A percentile compares a stretch with the other conserved stretches of the same genome.
Evolutionary conservation across 2,797 vertebrate genomes (phyloP).

Genomic region (Tadarida brasiliensis): DNA sequence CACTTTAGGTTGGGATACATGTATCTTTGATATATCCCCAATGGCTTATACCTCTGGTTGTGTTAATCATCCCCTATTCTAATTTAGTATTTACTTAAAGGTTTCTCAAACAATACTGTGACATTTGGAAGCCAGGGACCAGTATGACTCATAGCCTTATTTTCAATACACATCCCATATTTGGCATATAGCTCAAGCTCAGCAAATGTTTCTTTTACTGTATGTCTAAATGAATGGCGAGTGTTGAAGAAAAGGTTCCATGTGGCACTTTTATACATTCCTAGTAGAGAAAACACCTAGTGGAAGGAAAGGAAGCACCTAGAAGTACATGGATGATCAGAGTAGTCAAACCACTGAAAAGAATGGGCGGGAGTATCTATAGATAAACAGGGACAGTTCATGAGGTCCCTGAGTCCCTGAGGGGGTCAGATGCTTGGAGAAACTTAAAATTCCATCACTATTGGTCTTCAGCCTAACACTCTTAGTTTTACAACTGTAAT

Average conservation of each 20-base stretch:
- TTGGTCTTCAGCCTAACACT: neutral
- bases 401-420: neutral
- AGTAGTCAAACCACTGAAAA: neutral
- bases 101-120: conserved; percentile 18
- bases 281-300: neutral
- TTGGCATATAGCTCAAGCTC: neutral
- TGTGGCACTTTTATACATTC: neutral
- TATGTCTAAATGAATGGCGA: conserved; percentile 10
- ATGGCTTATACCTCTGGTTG: neutral
- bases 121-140: neutral
- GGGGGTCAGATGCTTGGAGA: neutral
- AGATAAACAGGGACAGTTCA: neutral
- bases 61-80: neutral
- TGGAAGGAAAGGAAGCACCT: neutral
- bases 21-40: neutral
- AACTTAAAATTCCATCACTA: neutral
- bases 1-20: neutral
- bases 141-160: neutral
- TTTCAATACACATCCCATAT: neutral
- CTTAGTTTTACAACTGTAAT: neutral
- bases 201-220: neutral
- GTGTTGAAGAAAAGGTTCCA: neutral
- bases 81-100: neutral
- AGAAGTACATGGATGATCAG: neutral
- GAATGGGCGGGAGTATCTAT: neutral